Conservation (phyloP, 2,888 invertebrate genomes). For the Tetramorium bicarinatum region DNA sequence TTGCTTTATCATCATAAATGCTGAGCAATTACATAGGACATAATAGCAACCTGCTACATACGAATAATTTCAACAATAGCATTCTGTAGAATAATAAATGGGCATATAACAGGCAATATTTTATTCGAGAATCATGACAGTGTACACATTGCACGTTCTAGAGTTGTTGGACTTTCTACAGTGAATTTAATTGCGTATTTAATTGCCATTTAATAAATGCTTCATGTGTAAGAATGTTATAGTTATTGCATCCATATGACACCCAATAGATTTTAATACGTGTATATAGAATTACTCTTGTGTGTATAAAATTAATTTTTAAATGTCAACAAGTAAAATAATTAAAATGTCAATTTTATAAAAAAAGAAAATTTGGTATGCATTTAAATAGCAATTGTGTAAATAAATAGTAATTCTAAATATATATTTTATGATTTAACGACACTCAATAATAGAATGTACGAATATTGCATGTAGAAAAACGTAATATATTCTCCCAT, state of each 20-base stretch:
- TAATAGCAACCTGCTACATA: constrained; percentile 2
- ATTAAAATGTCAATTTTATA: constrained; percentile 11
- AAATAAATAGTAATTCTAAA: neutral
- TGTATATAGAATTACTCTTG: neutral
- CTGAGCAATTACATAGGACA: neutral
- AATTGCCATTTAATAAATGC: constrained; percentile 31
- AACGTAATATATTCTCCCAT: neutral
- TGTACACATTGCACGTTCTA: neutral
- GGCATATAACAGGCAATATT: constrained; percentile 12
- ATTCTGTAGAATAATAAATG: constrained; percentile 32
- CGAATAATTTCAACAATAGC: constrained; percentile 22
- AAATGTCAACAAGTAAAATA: neutral
- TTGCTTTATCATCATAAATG: constrained; percentile 21
- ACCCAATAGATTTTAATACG: neutral
- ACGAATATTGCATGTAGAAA: neutral
- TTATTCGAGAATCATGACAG: constrained; percentile 3
- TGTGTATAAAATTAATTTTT: constrained; percentile 4
- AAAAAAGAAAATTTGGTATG: neutral
- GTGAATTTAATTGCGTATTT: constrained; percentile 33
- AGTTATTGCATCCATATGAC: neutral
- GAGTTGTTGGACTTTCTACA: neutral
- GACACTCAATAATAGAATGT: neutral
- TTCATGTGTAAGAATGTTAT: neutral
- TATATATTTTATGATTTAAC: neutral
- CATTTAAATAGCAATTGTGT: neutral